Percentiles rank a stretch among this genome's conserved stretches.
These are phyloP conservation scores for Trachelipus rathkii DNA, from an alignment of 1,140 invertebrate genomes.

Conservation along the genomic window DNA sequence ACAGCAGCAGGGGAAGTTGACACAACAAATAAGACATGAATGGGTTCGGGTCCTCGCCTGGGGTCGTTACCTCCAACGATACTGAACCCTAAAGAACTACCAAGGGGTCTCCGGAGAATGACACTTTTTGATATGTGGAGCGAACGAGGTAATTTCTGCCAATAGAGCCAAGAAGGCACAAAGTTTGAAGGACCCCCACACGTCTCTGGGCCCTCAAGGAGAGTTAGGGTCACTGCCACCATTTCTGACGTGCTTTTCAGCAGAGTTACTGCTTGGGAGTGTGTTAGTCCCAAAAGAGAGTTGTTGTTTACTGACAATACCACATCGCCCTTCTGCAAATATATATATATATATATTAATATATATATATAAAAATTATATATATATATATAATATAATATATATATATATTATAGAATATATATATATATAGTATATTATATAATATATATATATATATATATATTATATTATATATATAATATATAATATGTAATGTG, in stretches of 20 bases:
- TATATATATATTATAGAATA: too few species aligned
- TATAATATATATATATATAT: too few species aligned
- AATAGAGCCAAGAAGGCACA: slow-evolving; percentile 56
- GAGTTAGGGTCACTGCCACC: slow-evolving; percentile 50
- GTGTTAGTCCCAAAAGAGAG: slow-evolving; percentile 53
- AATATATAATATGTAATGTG: too few species aligned
- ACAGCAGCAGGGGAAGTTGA: slow-evolving; percentile 54
- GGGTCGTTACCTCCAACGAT: slow-evolving; percentile 56
- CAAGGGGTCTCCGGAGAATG: slow-evolving; percentile 48
- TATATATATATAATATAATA: too few species aligned
- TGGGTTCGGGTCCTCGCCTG: slow-evolving; percentile 51
- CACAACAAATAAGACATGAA: slow-evolving; percentile 56
- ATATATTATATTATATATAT: too few species aligned
- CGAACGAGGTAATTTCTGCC: slow-evolving; percentile 55
- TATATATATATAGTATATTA: too few species aligned
- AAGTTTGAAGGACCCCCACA: slow-evolving; percentile 52
- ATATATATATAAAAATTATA: too few species aligned
- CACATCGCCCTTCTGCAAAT: slow-evolving; percentile 55
- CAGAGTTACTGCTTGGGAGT: slow-evolving; percentile 53
- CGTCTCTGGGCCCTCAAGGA: slow-evolving; percentile 54
- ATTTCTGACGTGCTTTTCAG: slow-evolving; percentile 52
- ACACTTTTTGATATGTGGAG: slow-evolving; percentile 55
- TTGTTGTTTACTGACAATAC: slow-evolving; percentile 54
- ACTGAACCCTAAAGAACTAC: slow-evolving; percentile 54
- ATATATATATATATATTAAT: too few species aligned